Percentiles rank a stretch among this genome's conserved stretches.
Evolutionary conservation across 1,140 invertebrate species (phyloP).

Genomic region (Drosophila fuyamai): DNA sequence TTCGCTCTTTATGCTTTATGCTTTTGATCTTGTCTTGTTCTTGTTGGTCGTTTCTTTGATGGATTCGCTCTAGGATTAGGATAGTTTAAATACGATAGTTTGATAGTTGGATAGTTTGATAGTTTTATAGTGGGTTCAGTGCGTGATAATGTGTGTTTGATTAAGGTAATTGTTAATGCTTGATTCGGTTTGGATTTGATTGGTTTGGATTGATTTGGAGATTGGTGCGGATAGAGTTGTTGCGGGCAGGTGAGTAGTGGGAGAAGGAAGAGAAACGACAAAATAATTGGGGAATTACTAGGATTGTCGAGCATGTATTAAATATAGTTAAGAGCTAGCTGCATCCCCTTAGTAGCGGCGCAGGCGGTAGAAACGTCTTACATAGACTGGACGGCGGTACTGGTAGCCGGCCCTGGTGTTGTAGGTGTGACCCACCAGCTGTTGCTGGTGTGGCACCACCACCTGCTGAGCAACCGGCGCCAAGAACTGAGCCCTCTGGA

Average conservation of each 20-base stretch:
- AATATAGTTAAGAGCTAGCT: conserved; percentile 67
- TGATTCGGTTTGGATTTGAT: conserved; percentile 31
- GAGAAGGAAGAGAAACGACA: conserved; percentile 61
- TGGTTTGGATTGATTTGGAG: conserved; percentile 24
- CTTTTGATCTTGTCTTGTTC: conserved; percentile 52
- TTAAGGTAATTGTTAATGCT: conserved; percentile 63
- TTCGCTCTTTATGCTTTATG: conserved; percentile 70
- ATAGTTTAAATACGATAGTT: conserved; percentile 60
- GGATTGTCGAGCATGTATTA: conserved; percentile 63
- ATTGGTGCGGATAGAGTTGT: conserved; percentile 37
- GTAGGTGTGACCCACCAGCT: conserved; percentile 67
- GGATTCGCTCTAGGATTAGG: conserved; percentile 42
- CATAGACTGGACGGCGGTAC: conserved; percentile 80
- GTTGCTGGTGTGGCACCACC: conserved; percentile 27
- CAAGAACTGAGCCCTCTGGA: conserved; percentile 61
- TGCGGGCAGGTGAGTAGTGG: conserved; percentile 40
- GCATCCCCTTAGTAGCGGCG: conserved; percentile 73
- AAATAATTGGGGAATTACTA: conserved; percentile 41
- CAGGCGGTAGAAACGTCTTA: conserved; percentile 79
- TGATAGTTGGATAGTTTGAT: conserved; percentile 29
- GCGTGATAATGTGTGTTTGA: conserved; percentile 56
- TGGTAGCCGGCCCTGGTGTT: conserved; percentile 72
- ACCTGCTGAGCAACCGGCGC: conserved; percentile 34
- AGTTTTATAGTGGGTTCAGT: conserved; percentile 25
- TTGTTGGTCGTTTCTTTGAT: conserved; percentile 52